Base-by-base conservation (phyloP, 2,797 vertebrate genomes). In the Sebastes iracundus region DNA sequence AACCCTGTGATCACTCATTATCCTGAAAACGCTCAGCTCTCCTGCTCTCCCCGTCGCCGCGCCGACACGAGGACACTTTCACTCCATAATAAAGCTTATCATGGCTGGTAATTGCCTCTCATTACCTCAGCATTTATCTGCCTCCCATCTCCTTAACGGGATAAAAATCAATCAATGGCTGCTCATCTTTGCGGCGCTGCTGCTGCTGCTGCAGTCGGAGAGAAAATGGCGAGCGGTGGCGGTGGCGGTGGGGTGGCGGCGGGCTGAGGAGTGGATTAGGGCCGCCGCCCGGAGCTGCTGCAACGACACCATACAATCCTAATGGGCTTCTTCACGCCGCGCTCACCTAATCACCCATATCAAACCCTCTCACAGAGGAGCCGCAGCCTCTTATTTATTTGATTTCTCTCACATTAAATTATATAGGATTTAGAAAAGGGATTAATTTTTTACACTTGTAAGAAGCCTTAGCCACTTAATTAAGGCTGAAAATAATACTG, bases 331-430 rank as follows among this genome's bases (percentile, higher is more conserved):
- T 95, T 94, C 94, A 95, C 86, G 87, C 89, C 82, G 77, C 59
- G 76, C 93, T 93, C 93, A 95, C 93, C 94, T 96, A 95, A 96
- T 96, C 94, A 95, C 90, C 94, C 94, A 81, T 95, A 94, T 96
- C 93, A 94, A 94, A 94, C 90, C 88, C 91, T 91, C 93, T 93
- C 88, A 93, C 82, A 91, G 76, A 84, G 16, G 83, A 91, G 87
- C 87, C 78, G 46, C 30, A 83, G 90, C 82, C 82, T 88, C 83
- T 92, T 94, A 95, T 95, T 95, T 95, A 94, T 95, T 94, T 94
- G 88, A 95, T 94, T 95, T 94, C 90, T 89, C 94, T 94, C 92
- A 94, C 92, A 95, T 95, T 94, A 95, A 95, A 95, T 95, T 94
- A 95, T 95, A 90, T 87, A 92, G 94, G 94, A 96, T 95, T 96